These are phyloP conservation scores for Peribatodes rhomboidaria DNA, from an alignment of 2,888 invertebrate species.

Conservation along the genomic window DNA sequence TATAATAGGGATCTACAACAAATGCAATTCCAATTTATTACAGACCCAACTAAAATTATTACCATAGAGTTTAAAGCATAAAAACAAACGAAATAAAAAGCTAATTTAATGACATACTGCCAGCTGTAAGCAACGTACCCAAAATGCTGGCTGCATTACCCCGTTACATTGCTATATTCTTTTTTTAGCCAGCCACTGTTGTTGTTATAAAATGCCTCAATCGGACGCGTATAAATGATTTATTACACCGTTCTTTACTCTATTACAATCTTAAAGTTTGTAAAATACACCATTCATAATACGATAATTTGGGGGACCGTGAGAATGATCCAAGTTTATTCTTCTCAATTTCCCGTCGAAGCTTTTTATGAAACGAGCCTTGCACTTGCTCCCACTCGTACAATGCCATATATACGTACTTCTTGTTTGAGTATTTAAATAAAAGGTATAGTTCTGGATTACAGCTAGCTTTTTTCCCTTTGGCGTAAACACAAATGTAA, in stretches of 20 bases:
- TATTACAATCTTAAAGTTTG: not conserved
- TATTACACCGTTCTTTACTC: not conserved
- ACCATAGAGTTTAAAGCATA: too few species aligned
- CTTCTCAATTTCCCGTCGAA: slow-evolving; percentile 9
- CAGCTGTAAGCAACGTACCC: too few species aligned
- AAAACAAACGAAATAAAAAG: too few species aligned
- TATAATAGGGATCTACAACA: too few species aligned
- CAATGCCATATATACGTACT: slow-evolving; percentile 19
- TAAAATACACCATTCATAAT: slow-evolving; percentile 16
- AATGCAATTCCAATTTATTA: too few species aligned
- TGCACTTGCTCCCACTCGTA: slow-evolving; percentile 12
- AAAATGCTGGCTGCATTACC: too few species aligned
- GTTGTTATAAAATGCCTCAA: too few species aligned
- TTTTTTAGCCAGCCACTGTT: too few species aligned
- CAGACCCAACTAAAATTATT: too few species aligned
- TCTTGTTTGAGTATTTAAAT: not conserved
- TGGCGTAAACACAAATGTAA: not conserved
- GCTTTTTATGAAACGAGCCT: slow-evolving; percentile 15
- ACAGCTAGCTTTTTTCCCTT: not conserved
- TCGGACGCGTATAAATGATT: too few species aligned
- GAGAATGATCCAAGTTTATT: slow-evolving; percentile 11
- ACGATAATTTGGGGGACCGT: slow-evolving; percentile 20
- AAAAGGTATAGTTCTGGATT: not conserved
- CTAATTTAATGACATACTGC: too few species aligned
- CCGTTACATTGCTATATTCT: too few species aligned